phyloP scores from a whole-genome alignment of 2,888 invertebrate genomes.

The Perizoma flavofasciatum region DNA sequence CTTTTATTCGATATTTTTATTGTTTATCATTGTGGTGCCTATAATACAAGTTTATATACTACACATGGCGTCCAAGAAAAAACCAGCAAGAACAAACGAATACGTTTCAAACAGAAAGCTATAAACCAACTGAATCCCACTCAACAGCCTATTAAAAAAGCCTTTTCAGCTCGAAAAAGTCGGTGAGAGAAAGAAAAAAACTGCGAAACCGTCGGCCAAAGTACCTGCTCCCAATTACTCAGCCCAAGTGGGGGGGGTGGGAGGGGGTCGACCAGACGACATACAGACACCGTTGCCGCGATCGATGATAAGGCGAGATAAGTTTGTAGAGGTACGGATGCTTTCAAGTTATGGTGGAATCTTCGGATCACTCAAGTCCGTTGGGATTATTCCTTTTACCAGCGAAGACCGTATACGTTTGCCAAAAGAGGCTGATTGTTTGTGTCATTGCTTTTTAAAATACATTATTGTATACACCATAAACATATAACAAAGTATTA shows the following conservation, averaged over 20 bases:
- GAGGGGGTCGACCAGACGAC: conserved; percentile 44
- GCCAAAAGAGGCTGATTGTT: no score
- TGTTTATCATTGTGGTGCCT: no score
- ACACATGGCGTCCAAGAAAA: no score
- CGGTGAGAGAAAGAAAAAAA: conserved; percentile 31
- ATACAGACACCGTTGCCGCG: conserved; percentile 61
- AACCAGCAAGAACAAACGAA: no score
- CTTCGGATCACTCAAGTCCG: no score
- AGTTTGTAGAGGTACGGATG: conserved; percentile 18
- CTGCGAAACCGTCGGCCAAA: conserved; percentile 42
- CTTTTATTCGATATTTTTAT: no score
- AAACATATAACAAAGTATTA: no score
- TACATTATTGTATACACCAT: no score
- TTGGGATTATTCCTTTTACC: no score
- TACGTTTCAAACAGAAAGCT: conserved; percentile 2
- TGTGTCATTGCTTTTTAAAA: no score
- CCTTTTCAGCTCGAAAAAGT: conserved; percentile 28
- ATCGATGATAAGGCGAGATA: conserved; percentile 60
- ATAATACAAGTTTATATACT: no score
- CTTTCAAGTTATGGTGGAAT: neutral
- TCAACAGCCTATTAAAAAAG: conserved; percentile 29
- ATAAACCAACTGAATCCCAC: conserved; percentile 19
- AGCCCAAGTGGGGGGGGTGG: conserved; percentile 50
- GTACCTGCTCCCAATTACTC: conserved; percentile 74
- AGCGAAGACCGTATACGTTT: no score